These are phyloP conservation scores for Chrysodeixis includens DNA, from an alignment of 2,888 invertebrate genomes.

Conservation along the genomic window DNA sequence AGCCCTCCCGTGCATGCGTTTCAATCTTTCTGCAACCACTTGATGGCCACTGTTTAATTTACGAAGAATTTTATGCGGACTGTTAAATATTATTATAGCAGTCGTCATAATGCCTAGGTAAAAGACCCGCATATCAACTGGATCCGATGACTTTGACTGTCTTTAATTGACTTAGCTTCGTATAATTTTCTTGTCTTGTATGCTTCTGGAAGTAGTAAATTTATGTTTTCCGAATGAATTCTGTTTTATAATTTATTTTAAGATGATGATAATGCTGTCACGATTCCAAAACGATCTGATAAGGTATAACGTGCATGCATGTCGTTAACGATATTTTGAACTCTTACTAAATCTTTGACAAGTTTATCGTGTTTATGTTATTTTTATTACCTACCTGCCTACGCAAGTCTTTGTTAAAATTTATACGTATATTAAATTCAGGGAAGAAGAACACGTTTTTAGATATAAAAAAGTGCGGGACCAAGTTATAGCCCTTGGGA, in stretches of 20 bases:
- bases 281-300: slow-evolving; percentile 4
- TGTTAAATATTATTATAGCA: too few relatives aligned
- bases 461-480: not conserved
- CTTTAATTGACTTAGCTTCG: not conserved
- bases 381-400: slow-evolving; percentile 1
- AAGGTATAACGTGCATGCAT: not conserved
- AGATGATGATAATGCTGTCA: not conserved
- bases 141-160: too few relatives aligned
- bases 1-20: too few relatives aligned
- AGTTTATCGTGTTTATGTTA: slow-evolving; percentile 4
- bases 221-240: not conserved
- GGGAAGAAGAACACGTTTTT: not conserved
- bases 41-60: too few relatives aligned
- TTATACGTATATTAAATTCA: not conserved
- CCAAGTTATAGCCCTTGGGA: slow-evolving; percentile 19
- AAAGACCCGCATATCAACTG: too few relatives aligned
- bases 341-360: slow-evolving; percentile 1
- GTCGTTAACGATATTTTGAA: slow-evolving; percentile 4
- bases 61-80: too few relatives aligned
- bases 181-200: not conserved
- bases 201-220: not conserved
- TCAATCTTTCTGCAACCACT: too few relatives aligned
- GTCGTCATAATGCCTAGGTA: too few relatives aligned
- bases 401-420: not conserved
- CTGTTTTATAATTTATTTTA: not conserved